Conservation (phyloP, 2,888 invertebrate genomes). For the Cephus pygmeus region DNA sequence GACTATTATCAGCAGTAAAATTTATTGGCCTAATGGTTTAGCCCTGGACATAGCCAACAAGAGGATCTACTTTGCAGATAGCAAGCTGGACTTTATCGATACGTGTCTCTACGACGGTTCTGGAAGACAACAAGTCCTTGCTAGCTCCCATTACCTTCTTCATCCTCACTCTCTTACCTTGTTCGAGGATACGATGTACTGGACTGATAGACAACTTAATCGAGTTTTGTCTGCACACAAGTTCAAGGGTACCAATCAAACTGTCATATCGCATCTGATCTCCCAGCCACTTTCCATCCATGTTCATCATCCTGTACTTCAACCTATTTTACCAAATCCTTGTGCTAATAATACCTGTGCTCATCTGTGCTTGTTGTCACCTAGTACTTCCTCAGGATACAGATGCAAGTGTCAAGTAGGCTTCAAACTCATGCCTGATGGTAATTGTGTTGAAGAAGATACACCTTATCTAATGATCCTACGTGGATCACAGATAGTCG, state of each 20-base stretch:
- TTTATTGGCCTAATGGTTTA: slow-evolving; percentile 99
- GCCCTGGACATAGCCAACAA: slow-evolving; percentile 94
- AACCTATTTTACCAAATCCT: slow-evolving; percentile 83
- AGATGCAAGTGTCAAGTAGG: slow-evolving; percentile 95
- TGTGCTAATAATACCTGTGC: slow-evolving; percentile 82
- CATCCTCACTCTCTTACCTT: slow-evolving; percentile 96
- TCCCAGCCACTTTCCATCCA: slow-evolving; percentile 96
- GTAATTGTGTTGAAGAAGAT: slow-evolving; percentile 85
- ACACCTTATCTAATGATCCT: slow-evolving; percentile 90
- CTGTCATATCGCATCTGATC: slow-evolving; percentile 93
- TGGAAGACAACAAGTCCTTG: slow-evolving; percentile 87
- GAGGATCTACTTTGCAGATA: slow-evolving; percentile 96
- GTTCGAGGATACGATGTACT: slow-evolving; percentile 96
- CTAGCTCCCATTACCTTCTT: slow-evolving; percentile 89
- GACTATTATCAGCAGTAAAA: slow-evolving; percentile 90
- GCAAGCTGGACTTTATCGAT: slow-evolving; percentile 96
- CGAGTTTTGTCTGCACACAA: slow-evolving; percentile 92
- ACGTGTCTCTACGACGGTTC: slow-evolving; percentile 97
- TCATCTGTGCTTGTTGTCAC: slow-evolving; percentile 92
- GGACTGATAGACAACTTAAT: slow-evolving; percentile 95
- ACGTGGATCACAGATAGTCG: slow-evolving; percentile 89
- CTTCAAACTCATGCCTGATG: slow-evolving; percentile 74
- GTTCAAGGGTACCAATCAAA: slow-evolving; percentile 90
- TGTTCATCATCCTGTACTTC: slow-evolving; percentile 94
- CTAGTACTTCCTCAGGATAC: slow-evolving; percentile 76